Conservation (phyloP, 2,113 vertebrate genomes). For the Calcarius ornatus region DNA sequence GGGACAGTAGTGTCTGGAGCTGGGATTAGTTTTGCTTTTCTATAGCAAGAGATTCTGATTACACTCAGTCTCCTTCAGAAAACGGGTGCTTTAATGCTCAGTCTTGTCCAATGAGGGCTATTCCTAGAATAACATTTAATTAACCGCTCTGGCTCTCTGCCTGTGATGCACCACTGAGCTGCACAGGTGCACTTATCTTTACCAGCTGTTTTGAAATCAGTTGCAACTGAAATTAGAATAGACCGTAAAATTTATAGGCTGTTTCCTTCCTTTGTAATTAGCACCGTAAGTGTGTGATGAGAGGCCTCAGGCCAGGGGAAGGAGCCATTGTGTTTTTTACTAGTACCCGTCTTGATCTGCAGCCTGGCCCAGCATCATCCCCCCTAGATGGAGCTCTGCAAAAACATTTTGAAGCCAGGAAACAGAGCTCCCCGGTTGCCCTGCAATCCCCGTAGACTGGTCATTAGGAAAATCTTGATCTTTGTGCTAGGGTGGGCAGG, state of each 20-base stretch:
- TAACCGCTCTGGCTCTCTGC: constrained; percentile 70
- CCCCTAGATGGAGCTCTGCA: constrained; percentile 66
- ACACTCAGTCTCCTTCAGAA: constrained; percentile 70
- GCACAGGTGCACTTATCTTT: constrained; percentile 67
- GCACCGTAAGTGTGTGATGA: not conserved
- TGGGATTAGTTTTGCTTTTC: not conserved
- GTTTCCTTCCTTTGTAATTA: constrained; percentile 45
- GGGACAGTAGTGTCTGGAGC: not conserved
- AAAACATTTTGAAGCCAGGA: constrained; percentile 24
- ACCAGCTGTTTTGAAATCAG: constrained; percentile 63
- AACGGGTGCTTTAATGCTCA: constrained; percentile 72
- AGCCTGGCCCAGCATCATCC: not conserved
- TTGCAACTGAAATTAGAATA: constrained; percentile 52
- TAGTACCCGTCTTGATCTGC: not conserved
- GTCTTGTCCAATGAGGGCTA: constrained; percentile 69
- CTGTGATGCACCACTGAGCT: constrained; percentile 75
- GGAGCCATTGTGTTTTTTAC: not conserved
- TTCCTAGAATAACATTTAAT: constrained; percentile 85
- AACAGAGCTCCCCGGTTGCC: not conserved
- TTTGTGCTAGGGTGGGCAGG: not conserved
- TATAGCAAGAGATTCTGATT: constrained; percentile 66
- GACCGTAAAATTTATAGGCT: constrained; percentile 69
- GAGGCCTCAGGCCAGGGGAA: constrained; percentile 12
- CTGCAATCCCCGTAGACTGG: not conserved
- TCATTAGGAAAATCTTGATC: not conserved